Percentiles rank a stretch among this genome's conserved stretches.
Evolutionary conservation across 2,113 vertebrate genomes (phyloP).

Genomic region (Takifugu bimaculatus): DNA sequence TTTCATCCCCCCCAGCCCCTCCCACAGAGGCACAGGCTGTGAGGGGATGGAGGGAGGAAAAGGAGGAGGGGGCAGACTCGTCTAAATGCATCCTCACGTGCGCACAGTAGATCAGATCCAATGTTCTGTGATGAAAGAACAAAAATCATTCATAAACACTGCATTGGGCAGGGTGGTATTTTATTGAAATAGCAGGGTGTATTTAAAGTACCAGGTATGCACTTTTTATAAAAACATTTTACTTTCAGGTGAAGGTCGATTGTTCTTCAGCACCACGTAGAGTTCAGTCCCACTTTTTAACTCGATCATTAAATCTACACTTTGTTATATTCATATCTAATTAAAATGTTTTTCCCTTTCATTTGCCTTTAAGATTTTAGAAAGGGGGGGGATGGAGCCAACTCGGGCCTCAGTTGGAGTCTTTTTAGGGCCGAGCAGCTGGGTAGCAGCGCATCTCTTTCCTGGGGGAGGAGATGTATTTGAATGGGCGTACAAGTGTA

Average conservation of each 20-base stretch:
- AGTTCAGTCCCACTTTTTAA: constrained; percentile 31
- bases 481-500: constrained; percentile 39
- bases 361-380: background rate
- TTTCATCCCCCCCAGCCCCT: constrained; percentile 60
- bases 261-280: constrained; percentile 52
- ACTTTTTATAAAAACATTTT: background rate
- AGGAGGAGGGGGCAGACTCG: constrained; percentile 47
- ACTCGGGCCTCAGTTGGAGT: constrained; percentile 18
- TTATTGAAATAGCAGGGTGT: constrained; percentile 4
- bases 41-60: constrained; percentile 51
- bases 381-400: background rate
- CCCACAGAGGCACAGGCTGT: constrained; percentile 59
- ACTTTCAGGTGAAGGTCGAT: background rate
- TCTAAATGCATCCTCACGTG: constrained; percentile 55
- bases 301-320: background rate
- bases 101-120: constrained; percentile 43
- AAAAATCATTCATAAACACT: constrained; percentile 19
- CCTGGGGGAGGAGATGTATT: constrained; percentile 43
- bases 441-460: constrained; percentile 43
- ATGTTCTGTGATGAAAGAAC: constrained; percentile 47
- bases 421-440: constrained; percentile 49
- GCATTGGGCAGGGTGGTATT: constrained; percentile 7
- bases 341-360: constrained; percentile 18
- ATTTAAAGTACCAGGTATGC: background rate
- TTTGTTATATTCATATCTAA: background rate